Conservation (phyloP, 1,140 invertebrate species). For the Spodoptera litura region DNA sequence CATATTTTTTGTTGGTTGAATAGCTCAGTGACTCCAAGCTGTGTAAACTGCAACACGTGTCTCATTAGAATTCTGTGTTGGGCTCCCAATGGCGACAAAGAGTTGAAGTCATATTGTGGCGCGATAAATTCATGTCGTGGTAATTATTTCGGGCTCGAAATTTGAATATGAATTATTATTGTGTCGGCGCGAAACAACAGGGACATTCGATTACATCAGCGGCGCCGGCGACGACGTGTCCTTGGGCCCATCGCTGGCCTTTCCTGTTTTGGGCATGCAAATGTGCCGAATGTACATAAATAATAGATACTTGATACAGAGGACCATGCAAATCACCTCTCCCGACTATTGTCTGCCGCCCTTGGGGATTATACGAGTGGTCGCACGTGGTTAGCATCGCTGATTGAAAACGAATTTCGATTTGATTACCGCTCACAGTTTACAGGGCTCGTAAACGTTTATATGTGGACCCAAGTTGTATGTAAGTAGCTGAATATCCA, state of each 20-base stretch:
- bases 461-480: slow-evolving; percentile 30
- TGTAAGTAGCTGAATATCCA: slow-evolving; percentile 36
- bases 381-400: slow-evolving; percentile 71
- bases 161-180: slow-evolving; percentile 78
- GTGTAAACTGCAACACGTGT: slow-evolving; percentile 73
- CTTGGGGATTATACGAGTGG: slow-evolving; percentile 74
- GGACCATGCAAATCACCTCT: slow-evolving; percentile 79
- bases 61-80: slow-evolving; percentile 55
- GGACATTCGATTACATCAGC: slow-evolving; percentile 75
- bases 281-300: slow-evolving; percentile 75
- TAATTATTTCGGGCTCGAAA: slow-evolving; percentile 65
- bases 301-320: slow-evolving; percentile 61
- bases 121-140: slow-evolving; percentile 70
- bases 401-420: slow-evolving; percentile 74
- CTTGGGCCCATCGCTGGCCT: slow-evolving; percentile 53
- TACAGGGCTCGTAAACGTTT: slow-evolving; percentile 47
- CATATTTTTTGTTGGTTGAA: slow-evolving; percentile 52
- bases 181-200: slow-evolving; percentile 55
- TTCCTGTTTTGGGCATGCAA: slow-evolving; percentile 76
- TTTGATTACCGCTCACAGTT: slow-evolving; percentile 53
- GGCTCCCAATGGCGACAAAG: slow-evolving; percentile 53
- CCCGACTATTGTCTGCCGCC: slow-evolving; percentile 79
- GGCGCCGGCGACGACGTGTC: slow-evolving; percentile 56
- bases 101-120: slow-evolving; percentile 57
- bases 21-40: slow-evolving; percentile 56